Conservation (phyloP, 2,113 vertebrate genomes). For the Bubo blakistoni region DNA sequence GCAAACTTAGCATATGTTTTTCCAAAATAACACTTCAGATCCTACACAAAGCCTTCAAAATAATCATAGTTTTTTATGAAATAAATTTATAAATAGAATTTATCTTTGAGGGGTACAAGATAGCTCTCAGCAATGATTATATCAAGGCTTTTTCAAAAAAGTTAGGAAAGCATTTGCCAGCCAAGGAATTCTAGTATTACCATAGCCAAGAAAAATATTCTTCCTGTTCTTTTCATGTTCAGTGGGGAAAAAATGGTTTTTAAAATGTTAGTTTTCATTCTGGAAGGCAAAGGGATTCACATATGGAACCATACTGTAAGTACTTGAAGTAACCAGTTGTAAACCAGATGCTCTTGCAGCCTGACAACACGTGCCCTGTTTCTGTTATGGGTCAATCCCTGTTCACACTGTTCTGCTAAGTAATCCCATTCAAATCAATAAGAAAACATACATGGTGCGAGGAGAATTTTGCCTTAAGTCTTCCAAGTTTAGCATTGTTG, state of each 20-base stretch:
- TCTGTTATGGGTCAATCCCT: not conserved
- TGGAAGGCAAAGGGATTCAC: not conserved
- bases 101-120: constrained; percentile 32
- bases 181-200: not conserved
- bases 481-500: not conserved
- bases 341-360: constrained; percentile 1
- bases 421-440: not conserved
- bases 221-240: not conserved
- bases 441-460: not conserved
- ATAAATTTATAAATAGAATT: constrained; percentile 64
- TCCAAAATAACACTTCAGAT: constrained; percentile 70
- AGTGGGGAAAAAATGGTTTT: not conserved
- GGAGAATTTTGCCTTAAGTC: not conserved
- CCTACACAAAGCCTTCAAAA: constrained; percentile 61
- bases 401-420: not conserved
- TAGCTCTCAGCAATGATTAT: constrained; percentile 38
- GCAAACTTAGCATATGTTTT: constrained; percentile 71
- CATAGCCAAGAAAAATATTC: constrained; percentile 20
- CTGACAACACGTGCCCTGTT: not conserved
- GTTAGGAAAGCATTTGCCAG: constrained; percentile 40
- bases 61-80: constrained; percentile 61
- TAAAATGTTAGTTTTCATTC: constrained; percentile 2
- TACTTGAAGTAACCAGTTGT: constrained; percentile 1
- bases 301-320: not conserved
- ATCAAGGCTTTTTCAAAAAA: constrained; percentile 49